Conservation (phyloP, 2,797 vertebrate genomes). For the Peromyscus aztecus region DNA sequence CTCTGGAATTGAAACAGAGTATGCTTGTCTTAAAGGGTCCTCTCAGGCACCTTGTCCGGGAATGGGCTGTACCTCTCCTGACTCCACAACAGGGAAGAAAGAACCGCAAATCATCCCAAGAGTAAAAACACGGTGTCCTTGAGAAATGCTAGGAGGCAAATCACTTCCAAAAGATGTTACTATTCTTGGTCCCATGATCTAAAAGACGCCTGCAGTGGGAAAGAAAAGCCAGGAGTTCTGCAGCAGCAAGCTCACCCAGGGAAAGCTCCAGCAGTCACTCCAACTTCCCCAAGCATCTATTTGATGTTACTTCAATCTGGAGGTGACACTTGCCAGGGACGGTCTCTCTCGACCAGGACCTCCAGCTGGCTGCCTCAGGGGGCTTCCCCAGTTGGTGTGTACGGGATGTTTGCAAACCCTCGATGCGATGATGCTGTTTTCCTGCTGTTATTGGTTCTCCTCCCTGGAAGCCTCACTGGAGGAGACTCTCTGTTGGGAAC, state of each 20-base stretch:
- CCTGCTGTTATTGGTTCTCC: background rate
- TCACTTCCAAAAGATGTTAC: background rate
- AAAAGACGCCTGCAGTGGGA: background rate
- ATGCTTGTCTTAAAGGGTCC: background rate
- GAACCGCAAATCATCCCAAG: background rate
- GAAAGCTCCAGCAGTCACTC: background rate
- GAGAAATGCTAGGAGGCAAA: background rate
- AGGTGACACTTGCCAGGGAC: background rate
- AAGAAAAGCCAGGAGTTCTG: background rate
- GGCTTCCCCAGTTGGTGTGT: background rate
- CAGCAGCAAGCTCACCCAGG: background rate
- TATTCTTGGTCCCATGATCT: background rate
- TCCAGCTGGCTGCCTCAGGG: background rate
- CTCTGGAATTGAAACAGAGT: too few relatives aligned
- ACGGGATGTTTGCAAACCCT: background rate
- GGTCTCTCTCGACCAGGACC: background rate
- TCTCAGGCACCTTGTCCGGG: background rate
- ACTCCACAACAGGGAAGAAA: background rate
- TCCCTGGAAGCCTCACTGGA: background rate
- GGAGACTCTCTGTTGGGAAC: background rate
- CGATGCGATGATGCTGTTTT: background rate
- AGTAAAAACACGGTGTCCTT: background rate
- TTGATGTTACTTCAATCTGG: background rate
- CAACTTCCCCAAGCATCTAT: background rate
- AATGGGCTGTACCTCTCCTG: background rate